These are phyloP conservation scores for Caenorhabditis japonica DNA, from an alignment of 2,888 invertebrate genomes.

Conservation along the genomic window DNA sequence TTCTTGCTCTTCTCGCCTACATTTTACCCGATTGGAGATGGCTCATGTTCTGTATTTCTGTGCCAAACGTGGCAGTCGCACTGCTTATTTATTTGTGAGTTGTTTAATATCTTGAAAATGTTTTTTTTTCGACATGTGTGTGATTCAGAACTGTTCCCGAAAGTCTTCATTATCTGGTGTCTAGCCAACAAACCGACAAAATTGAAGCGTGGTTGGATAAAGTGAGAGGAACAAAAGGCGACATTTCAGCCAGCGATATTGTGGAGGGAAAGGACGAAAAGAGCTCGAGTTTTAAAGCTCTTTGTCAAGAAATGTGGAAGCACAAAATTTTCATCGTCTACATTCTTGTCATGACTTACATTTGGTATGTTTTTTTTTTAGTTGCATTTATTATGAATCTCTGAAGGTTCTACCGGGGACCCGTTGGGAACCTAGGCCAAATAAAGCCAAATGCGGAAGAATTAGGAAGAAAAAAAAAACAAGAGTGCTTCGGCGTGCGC, in stretches of 20 bases:
- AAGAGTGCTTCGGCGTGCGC: too few species aligned
- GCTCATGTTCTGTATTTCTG: constrained; percentile 54
- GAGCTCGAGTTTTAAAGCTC: constrained; percentile 24
- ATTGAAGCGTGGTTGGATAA: constrained; percentile 57
- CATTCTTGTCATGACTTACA: constrained; percentile 59
- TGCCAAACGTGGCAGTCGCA: constrained; percentile 47
- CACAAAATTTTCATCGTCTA: constrained; percentile 61
- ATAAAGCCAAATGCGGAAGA: too few species aligned
- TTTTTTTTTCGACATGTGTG: too few species aligned
- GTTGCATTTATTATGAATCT: too few species aligned
- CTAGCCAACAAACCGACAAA: constrained; percentile 43
- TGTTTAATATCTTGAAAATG: neutral
- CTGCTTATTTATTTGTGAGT: constrained; percentile 56
- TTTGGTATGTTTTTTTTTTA: constrained; percentile 54
- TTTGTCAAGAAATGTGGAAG: constrained; percentile 43
- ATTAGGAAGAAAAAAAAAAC: too few species aligned
- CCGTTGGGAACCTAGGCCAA: too few species aligned
- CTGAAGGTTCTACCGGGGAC: too few species aligned
- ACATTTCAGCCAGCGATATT: constrained; percentile 35
- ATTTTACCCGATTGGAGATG: constrained; percentile 60
- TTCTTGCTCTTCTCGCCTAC: constrained; percentile 64
- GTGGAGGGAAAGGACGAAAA: constrained; percentile 32
- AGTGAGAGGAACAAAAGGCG: constrained; percentile 33
- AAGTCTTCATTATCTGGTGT: constrained; percentile 62
- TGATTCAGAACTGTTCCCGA: constrained; percentile 64